Evolutionary conservation across 2,888 invertebrate genomes (phyloP), one percentile per base, ranked within the genome.

Genomic region (Matsumyia berberina): DNA sequence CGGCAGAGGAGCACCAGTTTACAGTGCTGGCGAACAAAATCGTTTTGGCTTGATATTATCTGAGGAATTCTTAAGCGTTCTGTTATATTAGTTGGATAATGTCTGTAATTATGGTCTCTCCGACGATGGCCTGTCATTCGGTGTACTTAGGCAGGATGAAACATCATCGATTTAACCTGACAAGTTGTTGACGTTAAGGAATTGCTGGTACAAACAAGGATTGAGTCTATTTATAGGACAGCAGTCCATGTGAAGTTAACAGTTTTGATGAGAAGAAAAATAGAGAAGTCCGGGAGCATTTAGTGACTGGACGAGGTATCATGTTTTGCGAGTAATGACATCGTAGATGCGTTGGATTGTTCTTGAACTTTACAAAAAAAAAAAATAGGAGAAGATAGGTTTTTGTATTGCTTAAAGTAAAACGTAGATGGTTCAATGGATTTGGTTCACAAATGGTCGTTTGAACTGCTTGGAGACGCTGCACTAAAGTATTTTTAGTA

Each of bases 121-220:
- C 6, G 33, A 31, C 46, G 31, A 2, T 53, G 53, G 51, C 51
- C 42, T 69, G 70, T 29, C 39, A 8, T 29, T 72, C 8, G 53
- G 12, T 19, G 55, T 55, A 55, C 64, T 73, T 42, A 53, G 17
- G 35, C 35, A 24, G 55, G 49, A 80, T 80, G 69, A 85, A 69
- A 64, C 74, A 85, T 76, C 66, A 42, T 49, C 79, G 80, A 85
- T 76, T 79, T 79, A 74, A 33, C 70, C 70, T 80, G 85, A 85
- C 85, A 80, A 85, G 85, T 80, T 85, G 80, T 80, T 74, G 70
- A 85, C 74, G 70, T 85, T 85, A 85, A 85, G 74, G 55, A 85
- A 85, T 85, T 80, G 55, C 76, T 64, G 70, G 35, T 42, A n/a
- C 53, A 55, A 42, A 67, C 17, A 67, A 39, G 39, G 53, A 67